Conservation (phyloP, 2,888 invertebrate species). For the Plusia festucae region DNA sequence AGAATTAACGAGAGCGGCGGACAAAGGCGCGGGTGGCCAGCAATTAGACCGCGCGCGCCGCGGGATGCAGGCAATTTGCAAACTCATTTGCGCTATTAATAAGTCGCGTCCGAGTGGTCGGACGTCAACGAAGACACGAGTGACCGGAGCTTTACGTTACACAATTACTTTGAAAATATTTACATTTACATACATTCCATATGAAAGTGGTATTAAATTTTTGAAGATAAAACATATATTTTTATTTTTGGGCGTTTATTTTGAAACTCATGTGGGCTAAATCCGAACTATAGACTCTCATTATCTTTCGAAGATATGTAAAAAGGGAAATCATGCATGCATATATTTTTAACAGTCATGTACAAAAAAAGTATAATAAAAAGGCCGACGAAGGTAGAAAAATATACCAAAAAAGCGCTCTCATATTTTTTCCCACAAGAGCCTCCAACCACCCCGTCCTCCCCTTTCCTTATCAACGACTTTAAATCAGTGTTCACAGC, state of each 20-base stretch:
- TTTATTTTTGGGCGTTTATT: too few species aligned
- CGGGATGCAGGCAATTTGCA: constrained; percentile 72
- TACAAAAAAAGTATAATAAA: too few species aligned
- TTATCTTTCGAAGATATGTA: too few species aligned
- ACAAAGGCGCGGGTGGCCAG: constrained; percentile 67
- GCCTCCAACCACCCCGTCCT: constrained; percentile 38
- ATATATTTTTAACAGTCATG: too few species aligned
- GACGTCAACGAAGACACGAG: constrained; percentile 56
- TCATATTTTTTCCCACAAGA: constrained; percentile 29
- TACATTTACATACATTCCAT: too few species aligned
- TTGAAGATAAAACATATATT: too few species aligned
- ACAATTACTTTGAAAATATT: constrained; percentile 5
- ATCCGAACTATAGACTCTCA: too few species aligned
- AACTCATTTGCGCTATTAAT: constrained; percentile 76
- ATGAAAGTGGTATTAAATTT: too few species aligned
- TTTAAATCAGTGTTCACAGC: constrained; percentile 48
- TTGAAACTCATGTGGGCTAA: too few species aligned
- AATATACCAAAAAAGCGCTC: constrained; percentile 29
- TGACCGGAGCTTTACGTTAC: constrained; percentile 8
- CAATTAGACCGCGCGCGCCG: constrained; percentile 71
- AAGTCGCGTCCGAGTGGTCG: constrained; percentile 59
- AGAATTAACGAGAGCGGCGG: constrained; percentile 68
- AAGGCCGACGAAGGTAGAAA: constrained; percentile 19
- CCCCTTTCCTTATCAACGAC: constrained; percentile 46
- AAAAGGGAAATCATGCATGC: too few species aligned